Conservation (phyloP, 2,797 vertebrate genomes). For the Typhlichthys eigenmanni region DNA sequence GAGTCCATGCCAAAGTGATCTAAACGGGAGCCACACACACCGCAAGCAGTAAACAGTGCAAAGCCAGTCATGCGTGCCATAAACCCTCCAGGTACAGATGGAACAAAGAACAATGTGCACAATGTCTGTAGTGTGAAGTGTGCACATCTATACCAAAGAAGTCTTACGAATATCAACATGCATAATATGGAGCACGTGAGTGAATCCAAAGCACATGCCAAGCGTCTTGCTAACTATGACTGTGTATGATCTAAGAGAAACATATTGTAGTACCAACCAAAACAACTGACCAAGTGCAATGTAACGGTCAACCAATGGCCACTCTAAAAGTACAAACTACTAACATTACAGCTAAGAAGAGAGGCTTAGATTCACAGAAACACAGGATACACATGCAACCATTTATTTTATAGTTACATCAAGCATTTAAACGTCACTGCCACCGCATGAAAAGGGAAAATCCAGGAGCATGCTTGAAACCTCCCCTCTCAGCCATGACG, state of each 20-base stretch:
- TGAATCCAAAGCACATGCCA: constrained; percentile 29
- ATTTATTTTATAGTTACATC: constrained; percentile 23
- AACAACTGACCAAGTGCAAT: constrained; percentile 36
- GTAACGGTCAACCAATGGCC: constrained; percentile 35
- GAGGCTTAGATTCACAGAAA: constrained; percentile 40
- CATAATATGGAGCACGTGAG: constrained; percentile 14
- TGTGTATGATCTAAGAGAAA: too few relatives aligned
- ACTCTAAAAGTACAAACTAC: constrained; percentile 33
- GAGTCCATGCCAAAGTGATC: too few relatives aligned
- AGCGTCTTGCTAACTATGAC: constrained; percentile 8
- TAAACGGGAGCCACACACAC: neutral
- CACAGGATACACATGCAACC: constrained; percentile 60
- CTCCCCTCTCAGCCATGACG: constrained; percentile 63
- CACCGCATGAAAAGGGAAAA: constrained; percentile 30
- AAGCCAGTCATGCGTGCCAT: constrained; percentile 5
- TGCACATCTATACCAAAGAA: constrained; percentile 3
- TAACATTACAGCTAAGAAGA: constrained; percentile 46
- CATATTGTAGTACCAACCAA: constrained; percentile 19
- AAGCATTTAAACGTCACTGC: constrained; percentile 42
- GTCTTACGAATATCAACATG: constrained; percentile 30
- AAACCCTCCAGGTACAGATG: neutral
- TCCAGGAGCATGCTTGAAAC: constrained; percentile 71
- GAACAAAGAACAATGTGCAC: constrained; percentile 11
- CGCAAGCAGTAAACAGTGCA: neutral
- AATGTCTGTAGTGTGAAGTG: neutral